Conservation (phyloP, 2,113 vertebrate species). For the Chaetodon auriga region DNA sequence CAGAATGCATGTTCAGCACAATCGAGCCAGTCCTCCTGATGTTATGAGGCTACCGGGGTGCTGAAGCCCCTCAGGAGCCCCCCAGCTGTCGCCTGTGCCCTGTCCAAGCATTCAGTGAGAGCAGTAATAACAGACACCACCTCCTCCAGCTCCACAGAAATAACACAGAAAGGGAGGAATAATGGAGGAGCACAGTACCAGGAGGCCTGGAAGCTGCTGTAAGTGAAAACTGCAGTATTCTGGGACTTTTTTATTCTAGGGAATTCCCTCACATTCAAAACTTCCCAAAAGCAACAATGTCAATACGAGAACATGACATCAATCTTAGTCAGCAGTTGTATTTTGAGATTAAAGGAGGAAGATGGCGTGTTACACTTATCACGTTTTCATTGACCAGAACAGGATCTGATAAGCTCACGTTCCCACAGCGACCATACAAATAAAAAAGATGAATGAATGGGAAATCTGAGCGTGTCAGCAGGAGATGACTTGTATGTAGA, state of each 20-base stretch:
- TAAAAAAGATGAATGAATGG: conserved; percentile 53
- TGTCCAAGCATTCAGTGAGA: background rate
- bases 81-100: background rate
- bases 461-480: conserved; percentile 3
- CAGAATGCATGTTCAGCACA: background rate
- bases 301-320: background rate
- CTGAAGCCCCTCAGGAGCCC: background rate
- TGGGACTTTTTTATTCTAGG: background rate
- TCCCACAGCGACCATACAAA: conserved; percentile 14
- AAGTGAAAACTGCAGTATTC: background rate
- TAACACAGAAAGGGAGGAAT: conserved; percentile 2
- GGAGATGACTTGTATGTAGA: conserved; percentile 28
- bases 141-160: background rate
- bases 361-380: background rate
- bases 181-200: background rate
- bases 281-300: conserved; percentile 20
- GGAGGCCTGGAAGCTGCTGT: background rate
- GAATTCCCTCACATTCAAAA: conserved; percentile 3
- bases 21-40: background rate
- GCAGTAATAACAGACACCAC: background rate
- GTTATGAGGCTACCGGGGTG: background rate
- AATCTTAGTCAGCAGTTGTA: conserved; percentile 28
- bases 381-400: conserved; percentile 20
- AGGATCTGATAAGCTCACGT: conserved; percentile 35
- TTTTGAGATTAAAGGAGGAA: background rate